These are phyloP conservation scores for Helobdella robusta DNA, from an alignment of 2,888 invertebrate species.

Conservation along the genomic window DNA sequence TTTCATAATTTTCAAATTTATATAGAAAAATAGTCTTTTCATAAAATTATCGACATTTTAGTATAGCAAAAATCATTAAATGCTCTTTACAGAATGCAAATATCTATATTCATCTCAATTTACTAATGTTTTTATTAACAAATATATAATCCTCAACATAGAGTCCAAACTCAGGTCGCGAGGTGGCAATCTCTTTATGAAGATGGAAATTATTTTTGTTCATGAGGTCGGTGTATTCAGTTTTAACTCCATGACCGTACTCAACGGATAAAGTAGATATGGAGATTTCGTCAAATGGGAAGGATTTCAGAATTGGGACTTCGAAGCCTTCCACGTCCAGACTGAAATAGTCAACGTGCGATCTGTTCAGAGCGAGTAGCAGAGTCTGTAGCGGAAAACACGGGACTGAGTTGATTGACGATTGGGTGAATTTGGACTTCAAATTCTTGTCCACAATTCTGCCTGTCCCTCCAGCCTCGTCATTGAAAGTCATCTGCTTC, in stretches of 20 bases:
- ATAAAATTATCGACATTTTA: too few species aligned
- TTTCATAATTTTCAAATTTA: too few species aligned
- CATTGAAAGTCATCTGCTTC: background rate
- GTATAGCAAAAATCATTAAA: too few species aligned
- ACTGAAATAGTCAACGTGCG: slow-evolving; percentile 62
- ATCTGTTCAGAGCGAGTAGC: slow-evolving; percentile 65
- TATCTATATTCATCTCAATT: too few species aligned
- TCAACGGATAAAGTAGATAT: slow-evolving; percentile 25
- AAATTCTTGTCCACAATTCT: background rate
- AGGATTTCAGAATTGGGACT: slow-evolving; percentile 54
- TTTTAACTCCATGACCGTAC: slow-evolving; percentile 15
- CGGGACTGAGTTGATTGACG: slow-evolving; percentile 53
- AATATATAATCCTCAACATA: slow-evolving; percentile 25
- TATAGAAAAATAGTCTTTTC: too few species aligned
- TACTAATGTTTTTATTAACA: too few species aligned
- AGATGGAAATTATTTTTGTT: too few species aligned
- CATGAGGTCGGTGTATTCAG: slow-evolving; percentile 13
- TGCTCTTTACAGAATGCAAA: too few species aligned
- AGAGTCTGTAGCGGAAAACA: slow-evolving; percentile 76
- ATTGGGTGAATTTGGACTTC: background rate
- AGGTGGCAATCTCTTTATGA: too few species aligned
- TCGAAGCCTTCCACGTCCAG: slow-evolving; percentile 57
- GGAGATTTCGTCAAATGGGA: slow-evolving; percentile 54
- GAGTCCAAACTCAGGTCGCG: background rate
- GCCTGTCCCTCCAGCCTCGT: background rate